These are phyloP conservation scores for Mormyrus iriodes DNA, from an alignment of 2,113 vertebrate genomes.

Conservation along the genomic window DNA sequence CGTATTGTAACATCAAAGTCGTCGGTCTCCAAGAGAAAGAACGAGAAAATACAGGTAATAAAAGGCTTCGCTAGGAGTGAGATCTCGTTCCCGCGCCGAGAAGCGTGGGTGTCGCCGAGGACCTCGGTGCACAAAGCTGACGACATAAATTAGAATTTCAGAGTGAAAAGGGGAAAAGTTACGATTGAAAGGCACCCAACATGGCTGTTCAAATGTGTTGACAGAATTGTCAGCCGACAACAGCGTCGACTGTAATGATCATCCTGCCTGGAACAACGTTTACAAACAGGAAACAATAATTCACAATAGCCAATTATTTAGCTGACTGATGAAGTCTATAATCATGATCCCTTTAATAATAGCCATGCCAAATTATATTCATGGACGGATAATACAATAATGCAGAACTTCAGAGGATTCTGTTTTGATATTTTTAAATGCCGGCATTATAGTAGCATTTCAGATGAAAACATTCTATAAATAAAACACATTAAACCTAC, in stretches of 20 bases:
- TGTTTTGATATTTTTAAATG: background rate
- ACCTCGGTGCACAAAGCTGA: background rate
- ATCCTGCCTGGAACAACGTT: background rate
- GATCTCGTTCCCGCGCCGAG: background rate
- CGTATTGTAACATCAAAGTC: conserved; percentile 19
- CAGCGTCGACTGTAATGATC: background rate
- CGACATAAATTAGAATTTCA: conserved; percentile 10
- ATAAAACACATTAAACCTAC: background rate
- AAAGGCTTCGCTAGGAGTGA: background rate
- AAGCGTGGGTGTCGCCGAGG: background rate
- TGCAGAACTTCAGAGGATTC: background rate
- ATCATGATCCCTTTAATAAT: background rate
- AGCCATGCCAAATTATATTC: background rate
- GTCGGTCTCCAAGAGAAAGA: background rate
- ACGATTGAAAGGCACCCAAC: background rate
- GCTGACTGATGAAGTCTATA: background rate
- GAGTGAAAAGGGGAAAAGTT: background rate
- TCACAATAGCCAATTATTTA: conserved; percentile 1
- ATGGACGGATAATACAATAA: background rate
- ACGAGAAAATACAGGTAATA: background rate
- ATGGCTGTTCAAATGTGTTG: background rate
- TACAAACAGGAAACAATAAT: background rate
- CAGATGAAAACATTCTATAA: background rate
- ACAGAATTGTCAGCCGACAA: background rate
- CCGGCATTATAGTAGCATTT: background rate